Evolutionary conservation across 1,140 invertebrate genomes (phyloP).

Genomic region (Tetramorium simillimum): DNA sequence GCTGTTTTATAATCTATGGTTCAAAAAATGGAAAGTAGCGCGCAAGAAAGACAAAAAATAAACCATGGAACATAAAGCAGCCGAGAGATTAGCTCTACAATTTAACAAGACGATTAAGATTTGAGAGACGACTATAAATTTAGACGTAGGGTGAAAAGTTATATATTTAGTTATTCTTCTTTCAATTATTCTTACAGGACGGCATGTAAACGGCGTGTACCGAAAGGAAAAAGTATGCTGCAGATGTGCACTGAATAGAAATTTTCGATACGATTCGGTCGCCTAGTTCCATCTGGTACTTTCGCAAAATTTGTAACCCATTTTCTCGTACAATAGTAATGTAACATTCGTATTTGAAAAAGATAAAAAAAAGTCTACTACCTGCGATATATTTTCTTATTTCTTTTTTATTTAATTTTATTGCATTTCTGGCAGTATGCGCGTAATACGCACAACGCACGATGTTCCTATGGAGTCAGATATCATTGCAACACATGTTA

Average conservation of each 20-base stretch:
- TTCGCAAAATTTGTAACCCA: slow-evolving; percentile 5
- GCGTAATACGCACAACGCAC: neutral
- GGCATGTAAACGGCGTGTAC: neutral
- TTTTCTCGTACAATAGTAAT: neutral
- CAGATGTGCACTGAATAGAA: neutral
- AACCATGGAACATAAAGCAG: too few species aligned
- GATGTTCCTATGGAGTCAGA: neutral
- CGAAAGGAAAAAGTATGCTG: neutral
- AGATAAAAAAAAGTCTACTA: neutral
- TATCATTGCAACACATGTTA: neutral
- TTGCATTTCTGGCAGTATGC: neutral
- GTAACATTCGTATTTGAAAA: neutral
- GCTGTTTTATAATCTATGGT: too few species aligned
- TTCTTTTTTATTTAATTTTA: neutral
- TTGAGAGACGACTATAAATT: too few species aligned
- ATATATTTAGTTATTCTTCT: slow-evolving; percentile 3
- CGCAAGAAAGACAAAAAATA: too few species aligned
- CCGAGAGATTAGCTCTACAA: too few species aligned
- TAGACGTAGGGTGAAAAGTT: neutral
- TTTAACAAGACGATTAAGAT: too few species aligned
- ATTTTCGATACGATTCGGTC: neutral
- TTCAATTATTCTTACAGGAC: slow-evolving; percentile 3
- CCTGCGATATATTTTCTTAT: neutral
- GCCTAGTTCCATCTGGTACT: neutral
- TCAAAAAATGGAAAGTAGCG: too few species aligned